These are phyloP conservation scores for Heliconius nattereri DNA, from an alignment of 1,140 invertebrate species.

Conservation along the genomic window DNA sequence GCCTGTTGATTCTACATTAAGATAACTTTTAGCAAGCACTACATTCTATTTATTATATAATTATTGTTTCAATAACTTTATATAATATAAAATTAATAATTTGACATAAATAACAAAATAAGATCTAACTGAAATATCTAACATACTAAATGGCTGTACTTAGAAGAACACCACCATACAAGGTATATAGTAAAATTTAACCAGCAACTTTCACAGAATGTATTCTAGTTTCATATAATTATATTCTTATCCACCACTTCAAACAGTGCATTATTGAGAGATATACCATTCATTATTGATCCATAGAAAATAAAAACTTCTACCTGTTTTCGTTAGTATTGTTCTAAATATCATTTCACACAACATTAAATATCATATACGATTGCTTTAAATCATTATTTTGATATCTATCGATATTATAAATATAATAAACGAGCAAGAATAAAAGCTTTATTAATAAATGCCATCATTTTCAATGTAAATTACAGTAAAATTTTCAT, in stretches of 20 bases:
- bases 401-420: neutral
- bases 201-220: neutral
- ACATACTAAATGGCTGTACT: neutral
- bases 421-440: neutral
- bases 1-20: too few relatives aligned
- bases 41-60: too few relatives aligned
- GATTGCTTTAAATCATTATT: neutral
- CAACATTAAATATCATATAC: neutral
- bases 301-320: neutral
- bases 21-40: too few relatives aligned
- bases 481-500: conserved; percentile 25
- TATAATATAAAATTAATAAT: too few relatives aligned
- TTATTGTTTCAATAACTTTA: too few relatives aligned
- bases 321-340: neutral
- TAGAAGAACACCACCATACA: too few relatives aligned
- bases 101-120: neutral
- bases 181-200: neutral
- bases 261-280: neutral
- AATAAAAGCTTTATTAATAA: neutral
- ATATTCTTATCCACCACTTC: neutral
- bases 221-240: neutral
- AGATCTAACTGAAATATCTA: neutral
- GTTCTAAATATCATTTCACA: neutral
- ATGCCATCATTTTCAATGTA: conserved; percentile 4
- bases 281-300: neutral